Conservation (phyloP, 1,140 invertebrate genomes). For the Anthonomus grandis region DNA sequence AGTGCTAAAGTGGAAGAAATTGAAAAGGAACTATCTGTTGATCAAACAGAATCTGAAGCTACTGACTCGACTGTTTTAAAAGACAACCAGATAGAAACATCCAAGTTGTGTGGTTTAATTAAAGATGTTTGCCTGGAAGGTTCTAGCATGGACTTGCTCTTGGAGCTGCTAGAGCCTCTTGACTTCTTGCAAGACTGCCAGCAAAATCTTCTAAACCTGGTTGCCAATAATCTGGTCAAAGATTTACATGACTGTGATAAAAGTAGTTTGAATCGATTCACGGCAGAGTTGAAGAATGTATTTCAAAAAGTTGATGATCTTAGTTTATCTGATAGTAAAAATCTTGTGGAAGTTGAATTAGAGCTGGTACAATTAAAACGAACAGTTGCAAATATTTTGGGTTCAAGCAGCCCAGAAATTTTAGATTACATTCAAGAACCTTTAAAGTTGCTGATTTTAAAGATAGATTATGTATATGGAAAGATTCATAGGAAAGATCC, state of each 20-base stretch:
- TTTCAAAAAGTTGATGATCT: slow-evolving; percentile 14
- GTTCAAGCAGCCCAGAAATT: background rate
- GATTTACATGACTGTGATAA: slow-evolving; percentile 6
- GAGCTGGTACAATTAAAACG: background rate
- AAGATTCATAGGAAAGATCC: too few relatives aligned
- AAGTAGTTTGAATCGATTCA: background rate
- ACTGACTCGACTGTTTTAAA: slow-evolving; percentile 6
- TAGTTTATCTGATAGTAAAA: background rate
- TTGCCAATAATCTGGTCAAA: slow-evolving; percentile 8
- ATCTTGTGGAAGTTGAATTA: background rate
- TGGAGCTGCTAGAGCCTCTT: slow-evolving; percentile 18
- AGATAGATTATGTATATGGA: slow-evolving; percentile 23
- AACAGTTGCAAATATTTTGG: background rate
- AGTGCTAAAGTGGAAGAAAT: slow-evolving; percentile 25
- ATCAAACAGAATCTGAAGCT: background rate
- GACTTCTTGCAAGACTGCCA: slow-evolving; percentile 23
- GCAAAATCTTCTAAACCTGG: slow-evolving; percentile 16
- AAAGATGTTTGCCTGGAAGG: slow-evolving; percentile 14
- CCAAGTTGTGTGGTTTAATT: slow-evolving; percentile 19
- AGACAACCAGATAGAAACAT: slow-evolving; percentile 21
- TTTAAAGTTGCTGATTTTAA: slow-evolving; percentile 27
- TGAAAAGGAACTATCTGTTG: slow-evolving; percentile 6
- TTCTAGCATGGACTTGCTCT: background rate
- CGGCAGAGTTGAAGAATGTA: slow-evolving; percentile 11
- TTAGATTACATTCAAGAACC: slow-evolving; percentile 31